These are phyloP conservation scores for Ceratosolen fusciceps DNA, from an alignment of 1,140 invertebrate genomes.

Conservation along the genomic window DNA sequence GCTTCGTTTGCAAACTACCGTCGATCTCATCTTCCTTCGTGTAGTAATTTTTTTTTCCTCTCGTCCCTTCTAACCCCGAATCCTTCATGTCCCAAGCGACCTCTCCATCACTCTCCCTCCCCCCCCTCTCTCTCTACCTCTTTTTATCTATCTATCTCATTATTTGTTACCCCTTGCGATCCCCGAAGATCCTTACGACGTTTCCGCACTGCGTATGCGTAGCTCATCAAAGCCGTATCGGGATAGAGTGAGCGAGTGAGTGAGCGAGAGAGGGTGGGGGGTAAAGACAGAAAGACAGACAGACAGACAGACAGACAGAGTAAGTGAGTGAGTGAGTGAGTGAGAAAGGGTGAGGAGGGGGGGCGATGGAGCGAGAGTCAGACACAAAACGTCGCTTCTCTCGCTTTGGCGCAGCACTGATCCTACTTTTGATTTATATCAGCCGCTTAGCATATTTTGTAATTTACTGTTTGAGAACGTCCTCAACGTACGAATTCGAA, in stretches of 20 bases:
- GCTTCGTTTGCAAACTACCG: conserved; percentile 65
- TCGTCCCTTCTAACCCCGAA: conserved; percentile 14
- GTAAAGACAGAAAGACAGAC: background rate
- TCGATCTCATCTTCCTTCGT: background rate
- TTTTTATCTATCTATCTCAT: no score
- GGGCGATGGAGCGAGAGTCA: background rate
- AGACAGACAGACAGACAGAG: background rate
- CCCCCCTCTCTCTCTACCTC: background rate
- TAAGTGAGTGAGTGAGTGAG: background rate
- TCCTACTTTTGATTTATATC: conserved; percentile 70
- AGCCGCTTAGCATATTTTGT: conserved; percentile 66
- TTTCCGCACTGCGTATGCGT: background rate
- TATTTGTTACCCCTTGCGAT: background rate
- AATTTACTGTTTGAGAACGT: conserved; percentile 66
- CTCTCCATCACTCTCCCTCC: background rate
- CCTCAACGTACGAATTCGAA: conserved; percentile 60
- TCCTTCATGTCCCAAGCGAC: conserved; percentile 8
- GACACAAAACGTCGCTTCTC: conserved; percentile 4
- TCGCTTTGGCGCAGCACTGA: conserved; percentile 41
- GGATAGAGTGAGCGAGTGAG: no score
- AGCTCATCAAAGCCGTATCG: no score
- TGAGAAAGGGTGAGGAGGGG: background rate
- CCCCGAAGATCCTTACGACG: no score
- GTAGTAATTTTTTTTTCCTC: conserved; percentile 10
- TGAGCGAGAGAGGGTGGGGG: no score